A percentile compares a stretch with the other conserved stretches of the same genome.
Evolutionary conservation across 1,140 invertebrate species (phyloP).

Genomic region (Lordiphosa stackelbergi): DNA sequence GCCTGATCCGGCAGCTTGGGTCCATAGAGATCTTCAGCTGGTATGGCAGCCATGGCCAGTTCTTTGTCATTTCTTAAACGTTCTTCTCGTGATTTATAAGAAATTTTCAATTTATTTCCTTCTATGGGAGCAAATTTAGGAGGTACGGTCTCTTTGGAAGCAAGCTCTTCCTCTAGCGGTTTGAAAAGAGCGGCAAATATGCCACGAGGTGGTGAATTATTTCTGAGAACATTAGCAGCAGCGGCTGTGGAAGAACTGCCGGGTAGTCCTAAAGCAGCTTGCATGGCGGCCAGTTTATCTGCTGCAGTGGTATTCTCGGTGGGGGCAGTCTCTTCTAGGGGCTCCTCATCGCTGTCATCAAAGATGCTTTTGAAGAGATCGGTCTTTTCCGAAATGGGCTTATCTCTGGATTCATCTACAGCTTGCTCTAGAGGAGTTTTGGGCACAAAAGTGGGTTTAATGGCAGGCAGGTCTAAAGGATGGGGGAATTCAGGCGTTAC

Average conservation of each 20-base stretch:
- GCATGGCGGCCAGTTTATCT: slow-evolving; percentile 39
- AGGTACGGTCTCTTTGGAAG: slow-evolving; percentile 2
- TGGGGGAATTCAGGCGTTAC: background rate
- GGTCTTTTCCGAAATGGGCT: slow-evolving; percentile 78
- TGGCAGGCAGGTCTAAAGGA: slow-evolving; percentile 1
- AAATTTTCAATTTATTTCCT: slow-evolving; percentile 53
- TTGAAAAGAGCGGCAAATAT: slow-evolving; percentile 84
- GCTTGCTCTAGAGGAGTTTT: slow-evolving; percentile 60
- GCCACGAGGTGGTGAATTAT: slow-evolving; percentile 83
- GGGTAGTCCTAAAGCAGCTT: slow-evolving; percentile 45
- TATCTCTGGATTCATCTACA: slow-evolving; percentile 71
- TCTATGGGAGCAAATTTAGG: slow-evolving; percentile 52
- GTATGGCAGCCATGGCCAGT: slow-evolving; percentile 34
- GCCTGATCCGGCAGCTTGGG: slow-evolving; percentile 33
- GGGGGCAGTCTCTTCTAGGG: slow-evolving; percentile 41
- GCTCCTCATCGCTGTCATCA: slow-evolving; percentile 79
- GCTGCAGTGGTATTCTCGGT: slow-evolving; percentile 18
- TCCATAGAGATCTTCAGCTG: slow-evolving; percentile 41
- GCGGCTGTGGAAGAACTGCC: slow-evolving; percentile 50
- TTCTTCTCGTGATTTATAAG: slow-evolving; percentile 50
- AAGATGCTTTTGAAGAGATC: slow-evolving; percentile 82
- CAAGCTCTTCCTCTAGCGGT: slow-evolving; percentile 15
- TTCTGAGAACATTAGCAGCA: slow-evolving; percentile 79
- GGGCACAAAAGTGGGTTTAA: slow-evolving; percentile 45
- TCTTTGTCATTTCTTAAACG: slow-evolving; percentile 54